A percentile compares a stretch with the other conserved stretches of the same genome.
Evolutionary conservation across 2,888 invertebrate species (phyloP).

Genomic region (Platycheirus albimanus): DNA sequence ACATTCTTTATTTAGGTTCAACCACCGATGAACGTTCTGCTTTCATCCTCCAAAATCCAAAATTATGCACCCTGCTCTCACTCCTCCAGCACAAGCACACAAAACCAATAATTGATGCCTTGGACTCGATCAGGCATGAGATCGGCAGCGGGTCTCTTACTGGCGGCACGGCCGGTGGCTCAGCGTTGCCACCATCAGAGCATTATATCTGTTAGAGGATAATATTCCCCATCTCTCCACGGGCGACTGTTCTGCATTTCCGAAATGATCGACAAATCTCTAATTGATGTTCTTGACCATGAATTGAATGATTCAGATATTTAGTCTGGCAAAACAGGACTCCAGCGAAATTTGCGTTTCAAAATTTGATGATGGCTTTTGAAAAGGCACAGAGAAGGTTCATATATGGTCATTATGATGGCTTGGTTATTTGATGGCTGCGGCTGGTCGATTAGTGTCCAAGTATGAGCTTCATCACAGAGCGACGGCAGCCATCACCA

Average conservation of each 20-base stretch:
- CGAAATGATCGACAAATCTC: slow-evolving; percentile 71
- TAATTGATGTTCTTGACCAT: slow-evolving; percentile 72
- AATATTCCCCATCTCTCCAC: slow-evolving; percentile 4
- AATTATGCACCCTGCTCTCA: slow-evolving; percentile 35
- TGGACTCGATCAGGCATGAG: slow-evolving; percentile 60
- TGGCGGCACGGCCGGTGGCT: too few species aligned
- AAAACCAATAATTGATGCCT: slow-evolving; percentile 74
- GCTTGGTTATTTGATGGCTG: slow-evolving; percentile 33
- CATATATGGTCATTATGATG: slow-evolving; percentile 42
- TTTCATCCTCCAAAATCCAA: slow-evolving; percentile 68
- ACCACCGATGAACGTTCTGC: slow-evolving; percentile 66
- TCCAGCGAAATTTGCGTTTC: slow-evolving; percentile 63
- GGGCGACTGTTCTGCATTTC: slow-evolving; percentile 66
- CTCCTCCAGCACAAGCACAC: slow-evolving; percentile 14
- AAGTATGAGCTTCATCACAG: slow-evolving; percentile 16
- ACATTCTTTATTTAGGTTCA: slow-evolving; percentile 73
- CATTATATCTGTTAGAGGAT: slow-evolving; percentile 19
- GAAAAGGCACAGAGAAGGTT: not conserved
- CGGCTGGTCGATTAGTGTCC: slow-evolving; percentile 66
- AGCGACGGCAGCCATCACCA: slow-evolving; percentile 49
- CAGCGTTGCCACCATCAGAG: slow-evolving; percentile 13
- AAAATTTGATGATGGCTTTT: not conserved
- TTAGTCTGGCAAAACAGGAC: slow-evolving; percentile 9
- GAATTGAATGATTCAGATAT: slow-evolving; percentile 67
- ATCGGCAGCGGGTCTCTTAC: slow-evolving; percentile 71